Conservation (phyloP, 1,140 invertebrate species). For the Euborellia annulipes region DNA sequence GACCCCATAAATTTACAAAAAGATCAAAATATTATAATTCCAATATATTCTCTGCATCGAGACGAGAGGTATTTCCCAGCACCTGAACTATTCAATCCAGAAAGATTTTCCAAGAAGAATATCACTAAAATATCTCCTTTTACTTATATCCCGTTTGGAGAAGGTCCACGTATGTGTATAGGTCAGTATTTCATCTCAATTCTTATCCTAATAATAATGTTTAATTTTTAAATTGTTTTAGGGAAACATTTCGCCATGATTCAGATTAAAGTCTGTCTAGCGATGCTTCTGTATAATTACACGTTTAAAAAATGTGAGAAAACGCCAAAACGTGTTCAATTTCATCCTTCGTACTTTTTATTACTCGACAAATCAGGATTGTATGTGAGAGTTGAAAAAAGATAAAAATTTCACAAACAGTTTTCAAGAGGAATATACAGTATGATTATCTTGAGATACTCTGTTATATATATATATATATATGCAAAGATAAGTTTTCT, state of each 20-base stretch:
- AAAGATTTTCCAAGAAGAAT: conserved; percentile 29
- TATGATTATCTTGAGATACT: too few relatives aligned
- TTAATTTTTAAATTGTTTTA: neutral
- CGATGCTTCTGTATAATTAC: neutral
- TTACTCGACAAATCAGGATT: too few relatives aligned
- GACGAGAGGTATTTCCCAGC: conserved; percentile 29
- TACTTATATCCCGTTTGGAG: conserved; percentile 37
- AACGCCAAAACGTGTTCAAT: too few relatives aligned
- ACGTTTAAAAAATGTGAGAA: neutral
- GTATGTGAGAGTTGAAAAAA: too few relatives aligned
- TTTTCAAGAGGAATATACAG: too few relatives aligned
- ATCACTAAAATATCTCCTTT: conserved; percentile 26
- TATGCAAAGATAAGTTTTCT: too few relatives aligned
- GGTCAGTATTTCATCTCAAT: conserved; percentile 21
- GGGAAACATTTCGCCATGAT: conserved; percentile 4
- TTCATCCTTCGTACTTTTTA: too few relatives aligned
- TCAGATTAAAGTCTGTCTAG: conserved; percentile 2
- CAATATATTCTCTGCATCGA: conserved; percentile 23
- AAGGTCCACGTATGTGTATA: conserved; percentile 38
- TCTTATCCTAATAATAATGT: too few relatives aligned
- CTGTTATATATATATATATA: too few relatives aligned
- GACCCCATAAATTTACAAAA: neutral
- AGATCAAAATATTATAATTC: neutral
- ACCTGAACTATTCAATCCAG: conserved; percentile 40
- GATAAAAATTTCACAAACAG: too few relatives aligned